Evolutionary conservation across 2,797 vertebrate species (phyloP).

Genomic region (Argya squamiceps): DNA sequence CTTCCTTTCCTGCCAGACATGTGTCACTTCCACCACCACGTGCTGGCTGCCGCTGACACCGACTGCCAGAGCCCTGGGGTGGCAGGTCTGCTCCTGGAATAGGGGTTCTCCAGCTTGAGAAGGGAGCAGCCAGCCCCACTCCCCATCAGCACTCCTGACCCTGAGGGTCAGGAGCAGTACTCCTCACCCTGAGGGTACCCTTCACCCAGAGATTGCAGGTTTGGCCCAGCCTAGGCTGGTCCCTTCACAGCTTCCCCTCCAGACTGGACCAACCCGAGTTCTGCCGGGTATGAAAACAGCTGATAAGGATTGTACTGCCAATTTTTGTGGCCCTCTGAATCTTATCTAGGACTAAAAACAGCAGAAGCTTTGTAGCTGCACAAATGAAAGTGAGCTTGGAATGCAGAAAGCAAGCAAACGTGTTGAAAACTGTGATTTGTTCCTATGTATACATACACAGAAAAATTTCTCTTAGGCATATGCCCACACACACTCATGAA

Average conservation of each 20-base stretch:
- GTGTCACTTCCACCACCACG: slow-evolving; percentile 38
- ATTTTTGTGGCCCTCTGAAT: background rate
- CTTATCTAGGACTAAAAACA: slow-evolving; percentile 11
- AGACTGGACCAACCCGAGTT: background rate
- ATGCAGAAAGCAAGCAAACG: background rate
- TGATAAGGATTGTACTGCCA: background rate
- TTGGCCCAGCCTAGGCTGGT: background rate
- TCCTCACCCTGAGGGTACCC: background rate
- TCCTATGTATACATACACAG: background rate
- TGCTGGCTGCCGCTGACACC: background rate
- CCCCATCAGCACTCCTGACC: background rate
- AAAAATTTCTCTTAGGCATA: background rate
- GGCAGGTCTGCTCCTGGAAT: background rate
- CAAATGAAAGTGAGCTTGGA: background rate
- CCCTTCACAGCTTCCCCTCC: background rate
- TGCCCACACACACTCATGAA: background rate
- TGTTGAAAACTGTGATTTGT: background rate
- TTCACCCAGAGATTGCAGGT: background rate
- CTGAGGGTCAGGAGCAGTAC: background rate
- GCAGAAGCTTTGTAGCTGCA: background rate
- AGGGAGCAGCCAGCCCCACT: background rate
- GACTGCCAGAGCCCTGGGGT: background rate
- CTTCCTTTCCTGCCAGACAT: slow-evolving; percentile 17
- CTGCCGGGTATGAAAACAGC: background rate
- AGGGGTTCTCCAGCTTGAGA: background rate